phyloP scores from a whole-genome alignment of 2,888 invertebrate species.

The Drosophila nr. fundita region DNA sequence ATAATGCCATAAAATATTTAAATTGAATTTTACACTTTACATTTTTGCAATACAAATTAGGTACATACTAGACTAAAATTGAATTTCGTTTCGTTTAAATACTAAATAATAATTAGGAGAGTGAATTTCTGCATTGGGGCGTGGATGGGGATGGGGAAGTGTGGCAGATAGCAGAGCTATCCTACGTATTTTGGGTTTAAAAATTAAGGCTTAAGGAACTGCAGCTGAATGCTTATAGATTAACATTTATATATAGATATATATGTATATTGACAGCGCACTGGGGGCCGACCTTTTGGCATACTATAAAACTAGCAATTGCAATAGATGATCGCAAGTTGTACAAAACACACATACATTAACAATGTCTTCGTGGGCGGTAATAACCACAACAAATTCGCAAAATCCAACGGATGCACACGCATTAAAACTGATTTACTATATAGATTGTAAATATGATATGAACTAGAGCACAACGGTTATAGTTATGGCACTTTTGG shows the following conservation, averaged over 20 bases:
- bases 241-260: constrained; percentile 25
- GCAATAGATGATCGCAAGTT: constrained; percentile 40
- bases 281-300: constrained; percentile 57
- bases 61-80: constrained; percentile 47
- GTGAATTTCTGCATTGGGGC: constrained; percentile 55
- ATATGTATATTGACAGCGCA: constrained; percentile 58
- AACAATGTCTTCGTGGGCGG: constrained; percentile 40
- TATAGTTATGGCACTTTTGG: constrained; percentile 60
- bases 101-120: constrained; percentile 80
- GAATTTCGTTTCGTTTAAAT: constrained; percentile 62
- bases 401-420: constrained; percentile 32
- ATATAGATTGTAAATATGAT: constrained; percentile 15
- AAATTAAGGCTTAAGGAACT: constrained; percentile 5
- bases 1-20: constrained; percentile 40
- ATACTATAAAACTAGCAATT: constrained; percentile 78
- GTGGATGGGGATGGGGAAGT: background rate
- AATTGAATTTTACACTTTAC: constrained; percentile 36
- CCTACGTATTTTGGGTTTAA: background rate
- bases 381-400: constrained; percentile 24
- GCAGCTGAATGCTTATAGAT: constrained; percentile 51
- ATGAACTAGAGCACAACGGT: constrained; percentile 34
- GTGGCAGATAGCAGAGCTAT: background rate
- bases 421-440: constrained; percentile 18
- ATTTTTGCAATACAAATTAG: constrained; percentile 48
- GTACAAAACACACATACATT: constrained; percentile 28